Conservation (phyloP, 2,888 invertebrate species). For the Dryobota labecula region DNA sequence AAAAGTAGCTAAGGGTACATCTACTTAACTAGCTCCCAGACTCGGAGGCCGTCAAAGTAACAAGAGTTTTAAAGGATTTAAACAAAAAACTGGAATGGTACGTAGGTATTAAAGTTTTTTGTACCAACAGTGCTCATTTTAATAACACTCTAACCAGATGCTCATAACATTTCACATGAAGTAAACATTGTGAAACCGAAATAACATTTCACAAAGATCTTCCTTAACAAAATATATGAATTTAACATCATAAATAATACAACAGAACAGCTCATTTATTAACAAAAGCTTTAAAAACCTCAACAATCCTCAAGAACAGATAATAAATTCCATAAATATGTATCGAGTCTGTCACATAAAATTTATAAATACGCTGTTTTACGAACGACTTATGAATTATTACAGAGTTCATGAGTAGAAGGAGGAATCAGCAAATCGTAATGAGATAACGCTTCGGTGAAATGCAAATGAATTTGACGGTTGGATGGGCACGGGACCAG, state of each 20-base stretch:
- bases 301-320: constrained; percentile 32
- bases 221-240: constrained; percentile 16
- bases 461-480: constrained; percentile 85
- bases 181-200: background rate
- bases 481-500: constrained; percentile 70
- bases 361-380: constrained; percentile 64
- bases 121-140: constrained; percentile 6
- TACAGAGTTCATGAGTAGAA: constrained; percentile 69
- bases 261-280: constrained; percentile 30
- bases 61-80: constrained; percentile 47
- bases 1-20: constrained; percentile 24
- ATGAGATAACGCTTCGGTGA: constrained; percentile 82
- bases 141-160: background rate
- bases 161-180: constrained; percentile 1
- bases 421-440: constrained; percentile 79
- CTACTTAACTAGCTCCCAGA: constrained; percentile 30
- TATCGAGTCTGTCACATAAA: constrained; percentile 63
- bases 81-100: constrained; percentile 28
- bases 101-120: constrained; percentile 5
- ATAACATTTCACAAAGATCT: background rate
- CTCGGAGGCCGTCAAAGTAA: constrained; percentile 30
- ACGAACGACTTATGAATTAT: constrained; percentile 75
- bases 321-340: constrained; percentile 72
- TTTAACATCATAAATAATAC: constrained; percentile 11
- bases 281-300: constrained; percentile 45